These are phyloP conservation scores for Drepana falcataria DNA, from an alignment of 2,888 invertebrate species.

Conservation along the genomic window DNA sequence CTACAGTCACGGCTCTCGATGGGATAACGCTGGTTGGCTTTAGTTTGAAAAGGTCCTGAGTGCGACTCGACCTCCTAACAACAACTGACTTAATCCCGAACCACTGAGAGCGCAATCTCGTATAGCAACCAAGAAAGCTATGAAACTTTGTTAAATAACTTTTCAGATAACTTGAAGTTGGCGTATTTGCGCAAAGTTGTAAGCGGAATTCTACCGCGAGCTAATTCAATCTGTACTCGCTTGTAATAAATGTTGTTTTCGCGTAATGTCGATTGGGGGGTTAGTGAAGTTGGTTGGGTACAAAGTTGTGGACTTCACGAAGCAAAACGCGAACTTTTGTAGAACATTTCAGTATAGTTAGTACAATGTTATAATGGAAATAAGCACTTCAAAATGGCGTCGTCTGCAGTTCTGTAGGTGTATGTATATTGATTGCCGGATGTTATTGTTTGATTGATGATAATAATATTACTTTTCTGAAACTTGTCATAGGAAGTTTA, in stretches of 20 bases:
- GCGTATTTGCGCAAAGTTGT: conserved; percentile 75
- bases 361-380: conserved; percentile 80
- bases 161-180: conserved; percentile 79
- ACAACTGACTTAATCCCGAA: conserved; percentile 60
- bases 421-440: conserved; percentile 53
- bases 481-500: conserved; percentile 17
- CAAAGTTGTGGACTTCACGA: conserved; percentile 77
- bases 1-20: conserved; percentile 78
- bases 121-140: conserved; percentile 67
- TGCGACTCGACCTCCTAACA: conserved; percentile 39
- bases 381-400: conserved; percentile 79
- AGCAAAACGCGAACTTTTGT: conserved; percentile 79
- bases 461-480: conserved; percentile 29
- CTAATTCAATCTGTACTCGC: conserved; percentile 75
- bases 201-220: conserved; percentile 68
- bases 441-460: conserved; percentile 42
- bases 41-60: conserved; percentile 49
- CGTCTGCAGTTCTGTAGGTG: conserved; percentile 66
- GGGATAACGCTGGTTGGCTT: conserved; percentile 67
- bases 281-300: conserved; percentile 61
- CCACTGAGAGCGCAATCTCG: conserved; percentile 60
- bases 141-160: conserved; percentile 80
- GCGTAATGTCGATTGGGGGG: conserved; percentile 70
- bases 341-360: conserved; percentile 80
- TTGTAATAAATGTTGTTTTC: conserved; percentile 78